Conservation (phyloP, 2,888 invertebrate species). For the Pristionchus exspectatus region DNA sequence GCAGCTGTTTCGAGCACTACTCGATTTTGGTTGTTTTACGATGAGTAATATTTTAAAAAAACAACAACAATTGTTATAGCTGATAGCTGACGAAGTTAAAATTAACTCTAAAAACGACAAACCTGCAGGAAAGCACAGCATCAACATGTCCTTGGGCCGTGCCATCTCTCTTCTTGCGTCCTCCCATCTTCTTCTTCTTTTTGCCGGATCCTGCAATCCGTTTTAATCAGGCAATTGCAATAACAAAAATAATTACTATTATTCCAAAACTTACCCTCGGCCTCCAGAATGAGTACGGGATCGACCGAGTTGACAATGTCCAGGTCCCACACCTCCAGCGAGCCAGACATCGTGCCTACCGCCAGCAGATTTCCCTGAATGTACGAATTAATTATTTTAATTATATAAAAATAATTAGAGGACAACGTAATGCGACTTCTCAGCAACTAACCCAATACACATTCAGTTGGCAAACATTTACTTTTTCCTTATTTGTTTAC, state of each 20-base stretch:
- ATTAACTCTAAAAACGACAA: not conserved
- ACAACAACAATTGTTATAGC: not conserved
- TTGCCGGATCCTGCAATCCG: not conserved
- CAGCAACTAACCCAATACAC: too few species aligned
- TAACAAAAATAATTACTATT: not conserved
- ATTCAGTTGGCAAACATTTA: too few species aligned
- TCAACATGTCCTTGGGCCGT: conserved; percentile 86
- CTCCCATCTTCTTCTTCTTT: conserved; percentile 55
- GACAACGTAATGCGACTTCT: too few species aligned
- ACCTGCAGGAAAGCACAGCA: conserved; percentile 88
- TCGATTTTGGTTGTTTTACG: too few species aligned
- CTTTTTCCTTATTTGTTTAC: conserved; percentile 34
- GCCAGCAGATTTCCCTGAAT: conserved; percentile 89
- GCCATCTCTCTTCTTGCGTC: conserved; percentile 66
- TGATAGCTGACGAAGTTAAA: not conserved
- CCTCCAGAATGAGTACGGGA: conserved; percentile 87
- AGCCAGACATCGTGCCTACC: conserved; percentile 92
- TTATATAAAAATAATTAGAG: too few species aligned
- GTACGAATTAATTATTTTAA: not conserved
- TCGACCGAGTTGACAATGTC: conserved; percentile 93
- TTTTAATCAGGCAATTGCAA: not conserved
- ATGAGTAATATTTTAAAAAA: not conserved
- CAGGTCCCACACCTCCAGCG: conserved; percentile 96
- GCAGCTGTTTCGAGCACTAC: not conserved
- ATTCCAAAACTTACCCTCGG: conserved; percentile 1